These are phyloP conservation scores for Pseudorectes ferrugineus DNA, from an alignment of 2,113 vertebrate species.

Conservation along the genomic window DNA sequence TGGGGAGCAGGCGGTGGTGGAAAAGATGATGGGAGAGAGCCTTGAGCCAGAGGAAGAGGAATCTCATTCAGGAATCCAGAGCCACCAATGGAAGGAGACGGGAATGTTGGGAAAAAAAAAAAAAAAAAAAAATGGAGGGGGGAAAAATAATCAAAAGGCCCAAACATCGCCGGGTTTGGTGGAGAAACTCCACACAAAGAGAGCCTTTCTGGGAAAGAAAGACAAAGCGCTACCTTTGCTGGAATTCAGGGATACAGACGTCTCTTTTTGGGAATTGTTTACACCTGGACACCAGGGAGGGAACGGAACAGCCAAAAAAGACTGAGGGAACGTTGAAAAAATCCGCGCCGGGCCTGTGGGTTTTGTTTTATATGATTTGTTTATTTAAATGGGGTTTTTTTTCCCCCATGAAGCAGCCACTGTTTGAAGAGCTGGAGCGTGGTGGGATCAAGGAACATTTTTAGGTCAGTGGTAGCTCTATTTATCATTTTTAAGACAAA, in stretches of 20 bases:
- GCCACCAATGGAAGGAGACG: not conserved
- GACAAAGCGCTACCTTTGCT: constrained; percentile 48
- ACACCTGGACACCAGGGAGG: constrained; percentile 59
- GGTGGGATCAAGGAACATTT: constrained; percentile 34
- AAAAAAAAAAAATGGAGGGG: not conserved
- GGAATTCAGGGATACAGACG: constrained; percentile 43
- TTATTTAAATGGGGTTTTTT: constrained; percentile 39
- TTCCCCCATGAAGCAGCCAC: constrained; percentile 39
- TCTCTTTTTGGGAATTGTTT: constrained; percentile 67
- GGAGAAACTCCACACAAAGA: constrained; percentile 8
- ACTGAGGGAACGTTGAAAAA: constrained; percentile 60
- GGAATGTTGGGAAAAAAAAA: not conserved
- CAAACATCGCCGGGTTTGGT: not conserved
- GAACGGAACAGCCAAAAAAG: constrained; percentile 49
- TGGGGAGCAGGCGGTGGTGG: not conserved
- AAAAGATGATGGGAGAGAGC: not conserved
- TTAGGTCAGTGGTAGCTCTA: constrained; percentile 34
- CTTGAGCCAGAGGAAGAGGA: not conserved
- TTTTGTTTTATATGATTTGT: constrained; percentile 66
- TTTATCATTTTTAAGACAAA: constrained; percentile 58
- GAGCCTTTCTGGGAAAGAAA: constrained; percentile 25
- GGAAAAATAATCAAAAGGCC: constrained; percentile 7
- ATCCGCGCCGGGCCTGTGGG: constrained; percentile 13
- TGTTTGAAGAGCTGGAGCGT: constrained; percentile 32
- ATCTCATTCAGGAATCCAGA: not conserved